These are phyloP conservation scores for Virgularia gustaviana DNA, from an alignment of 92 coral and sea anemone species.

Conservation along the genomic window DNA sequence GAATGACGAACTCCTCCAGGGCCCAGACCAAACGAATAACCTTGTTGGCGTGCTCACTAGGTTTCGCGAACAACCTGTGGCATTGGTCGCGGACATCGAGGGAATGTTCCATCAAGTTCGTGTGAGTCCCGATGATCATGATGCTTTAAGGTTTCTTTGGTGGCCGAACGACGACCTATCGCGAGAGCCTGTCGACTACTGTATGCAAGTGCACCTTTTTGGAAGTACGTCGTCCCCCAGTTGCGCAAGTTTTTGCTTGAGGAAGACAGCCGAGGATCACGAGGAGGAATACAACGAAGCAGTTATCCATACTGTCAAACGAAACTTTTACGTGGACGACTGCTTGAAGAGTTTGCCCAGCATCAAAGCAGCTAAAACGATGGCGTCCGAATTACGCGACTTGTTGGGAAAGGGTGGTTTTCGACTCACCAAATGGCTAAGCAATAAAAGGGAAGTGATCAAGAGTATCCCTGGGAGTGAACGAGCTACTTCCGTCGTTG, in stretches of 20 bases:
- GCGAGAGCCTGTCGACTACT: constrained; percentile 37
- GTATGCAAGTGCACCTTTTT: constrained; percentile 47
- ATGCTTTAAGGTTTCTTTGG: constrained; percentile 46
- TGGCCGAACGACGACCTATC: constrained; percentile 48
- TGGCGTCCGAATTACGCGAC: no score
- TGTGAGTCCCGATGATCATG: constrained; percentile 30
- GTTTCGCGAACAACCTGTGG: constrained; percentile 30
- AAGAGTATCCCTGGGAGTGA: no score
- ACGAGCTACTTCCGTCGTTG: no score
- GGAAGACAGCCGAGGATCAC: constrained; percentile 36
- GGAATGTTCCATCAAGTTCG: constrained; percentile 37
- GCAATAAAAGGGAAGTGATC: no score
- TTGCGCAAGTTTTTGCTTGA: constrained; percentile 30
- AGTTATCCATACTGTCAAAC: constrained; percentile 4
- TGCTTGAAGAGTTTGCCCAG: no score
- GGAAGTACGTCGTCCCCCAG: constrained; percentile 44
- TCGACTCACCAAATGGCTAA: no score
- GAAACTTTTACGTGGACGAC: constrained; percentile 52
- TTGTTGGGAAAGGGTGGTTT: no score
- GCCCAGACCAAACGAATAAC: constrained; percentile 46
- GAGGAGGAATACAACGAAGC: constrained; percentile 15
- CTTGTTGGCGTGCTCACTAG: no score
- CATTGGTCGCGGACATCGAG: constrained; percentile 41
- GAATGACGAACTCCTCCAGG: constrained; percentile 33
- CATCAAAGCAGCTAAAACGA: no score